Conservation (phyloP, 2,113 vertebrate genomes). For the Mastomys coucha region DNA sequence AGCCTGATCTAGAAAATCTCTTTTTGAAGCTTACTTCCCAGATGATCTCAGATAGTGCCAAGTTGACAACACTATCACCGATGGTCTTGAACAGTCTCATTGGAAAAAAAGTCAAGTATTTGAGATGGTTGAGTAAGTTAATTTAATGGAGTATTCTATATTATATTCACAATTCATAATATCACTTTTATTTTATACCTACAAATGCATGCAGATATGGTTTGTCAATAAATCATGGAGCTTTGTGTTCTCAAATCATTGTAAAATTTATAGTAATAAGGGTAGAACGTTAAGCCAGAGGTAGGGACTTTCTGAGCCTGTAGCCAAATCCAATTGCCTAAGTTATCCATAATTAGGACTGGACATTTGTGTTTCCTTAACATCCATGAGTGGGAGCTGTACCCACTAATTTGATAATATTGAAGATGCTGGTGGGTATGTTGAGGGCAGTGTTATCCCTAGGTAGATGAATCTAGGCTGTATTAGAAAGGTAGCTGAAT, state of each 20-base stretch:
- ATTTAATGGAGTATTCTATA: background rate
- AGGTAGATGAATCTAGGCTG: background rate
- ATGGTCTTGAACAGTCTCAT: background rate
- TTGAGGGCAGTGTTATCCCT: background rate
- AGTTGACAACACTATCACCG: background rate
- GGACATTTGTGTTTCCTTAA: background rate
- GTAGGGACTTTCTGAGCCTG: background rate
- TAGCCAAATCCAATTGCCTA: fast-evolving
- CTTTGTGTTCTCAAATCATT: background rate
- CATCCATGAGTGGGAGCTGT: background rate
- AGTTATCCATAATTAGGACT: no score
- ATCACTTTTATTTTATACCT: background rate
- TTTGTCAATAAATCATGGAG: background rate
- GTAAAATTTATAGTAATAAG: background rate
- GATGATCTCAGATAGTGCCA: background rate
- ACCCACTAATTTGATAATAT: background rate
- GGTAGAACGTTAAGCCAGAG: background rate
- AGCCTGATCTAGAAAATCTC: background rate
- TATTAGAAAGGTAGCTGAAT: background rate
- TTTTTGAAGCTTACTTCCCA: background rate
- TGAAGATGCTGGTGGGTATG: background rate
- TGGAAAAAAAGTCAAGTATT: background rate
- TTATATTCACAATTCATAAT: background rate
- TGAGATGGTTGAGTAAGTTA: background rate
- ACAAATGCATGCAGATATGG: background rate